A percentile compares a stretch with the other conserved stretches of the same genome.
Conservation (phyloP, 2,888 invertebrate species). For the Synanthedon myopaeformis region DNA sequence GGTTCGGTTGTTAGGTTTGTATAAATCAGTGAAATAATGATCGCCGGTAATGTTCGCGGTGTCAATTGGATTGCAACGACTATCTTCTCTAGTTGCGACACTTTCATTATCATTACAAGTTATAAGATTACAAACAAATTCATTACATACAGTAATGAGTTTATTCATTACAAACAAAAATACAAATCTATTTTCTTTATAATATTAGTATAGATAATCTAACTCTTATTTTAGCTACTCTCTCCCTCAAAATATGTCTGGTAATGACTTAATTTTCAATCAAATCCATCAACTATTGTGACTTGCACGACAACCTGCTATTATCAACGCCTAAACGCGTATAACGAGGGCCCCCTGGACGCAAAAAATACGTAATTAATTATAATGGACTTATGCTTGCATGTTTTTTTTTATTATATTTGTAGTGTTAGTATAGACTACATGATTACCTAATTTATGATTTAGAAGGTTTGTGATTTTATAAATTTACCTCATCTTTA, state of each 20-base stretch:
- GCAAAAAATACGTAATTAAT: neutral
- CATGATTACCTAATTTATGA: too few relatives aligned
- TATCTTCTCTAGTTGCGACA: too few relatives aligned
- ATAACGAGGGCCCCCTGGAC: conserved; percentile 12
- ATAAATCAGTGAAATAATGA: conserved; percentile 29
- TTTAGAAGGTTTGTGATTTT: too few relatives aligned
- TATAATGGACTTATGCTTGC: neutral
- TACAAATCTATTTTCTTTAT: too few relatives aligned
- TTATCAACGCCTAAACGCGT: conserved; percentile 20
- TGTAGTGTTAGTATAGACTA: too few relatives aligned
- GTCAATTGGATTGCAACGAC: conserved; percentile 14
- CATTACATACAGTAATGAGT: too few relatives aligned
- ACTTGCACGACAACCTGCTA: conserved; percentile 29
- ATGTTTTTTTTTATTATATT: neutral
- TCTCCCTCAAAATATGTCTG: conserved; percentile 16
- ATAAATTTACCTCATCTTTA: too few relatives aligned
- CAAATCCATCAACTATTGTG: conserved; percentile 16
- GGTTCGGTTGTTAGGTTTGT: conserved; percentile 17
- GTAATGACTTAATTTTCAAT: conserved; percentile 45
- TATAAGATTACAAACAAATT: too few relatives aligned
- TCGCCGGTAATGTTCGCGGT: conserved; percentile 17
- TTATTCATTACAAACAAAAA: too few relatives aligned
- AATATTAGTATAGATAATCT: too few relatives aligned
- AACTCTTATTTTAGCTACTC: too few relatives aligned
- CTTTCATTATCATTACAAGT: too few relatives aligned